Evolutionary conservation across 2,797 vertebrate genomes (phyloP), one percentile per base, ranked within the genome.

Genomic region (Intellagama lesueurii): DNA sequence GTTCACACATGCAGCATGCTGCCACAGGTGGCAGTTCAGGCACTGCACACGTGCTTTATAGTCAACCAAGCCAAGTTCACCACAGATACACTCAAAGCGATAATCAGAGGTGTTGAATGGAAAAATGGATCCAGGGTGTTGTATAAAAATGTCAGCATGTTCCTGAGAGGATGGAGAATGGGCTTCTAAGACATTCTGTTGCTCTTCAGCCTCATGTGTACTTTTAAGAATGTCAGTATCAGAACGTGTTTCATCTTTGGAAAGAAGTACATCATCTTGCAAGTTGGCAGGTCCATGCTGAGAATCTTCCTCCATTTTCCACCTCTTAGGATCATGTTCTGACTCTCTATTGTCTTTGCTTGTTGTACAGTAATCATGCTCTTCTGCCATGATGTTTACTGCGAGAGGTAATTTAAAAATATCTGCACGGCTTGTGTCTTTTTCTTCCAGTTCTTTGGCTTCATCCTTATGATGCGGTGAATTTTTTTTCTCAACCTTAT

Each of bases 71-170:
- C 98, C 98, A 8, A 99, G 96, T 88, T 99, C 98, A 24, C 99
- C 99, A 90, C 99, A 99, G 92, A 99, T 98, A 90, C 99, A 99
- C 95, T 99, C 99, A 82, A 99, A 99, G 86, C 98, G 98, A 93
- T 99, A 99, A 89, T 98, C 97, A 0, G 98, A 96, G 0, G 97
- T 98, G 94, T 98, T 98, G 94, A 96, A 98, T 0, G 98, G 98
- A 91, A 95, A 96, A 69, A 94, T 86, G 7, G 96, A 84, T 4
- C 97, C 96, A 0, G 94, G 75, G 52, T 91, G 94, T 22, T 92
- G 92, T 4, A 80, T 0, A 0, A 93, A 94, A 86, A 69, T 75
- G 52, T 56, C 32, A 26, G 87, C 78, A 64, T 5, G 26, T 64
- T 96, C 95, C 81, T 95, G 94, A 75, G 95, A 93, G 60, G 56